Percentiles rank a stretch among this genome's conserved stretches.
phyloP scores from a whole-genome alignment of 2,113 vertebrate genomes.

The Phylloscopus whistleri region DNA sequence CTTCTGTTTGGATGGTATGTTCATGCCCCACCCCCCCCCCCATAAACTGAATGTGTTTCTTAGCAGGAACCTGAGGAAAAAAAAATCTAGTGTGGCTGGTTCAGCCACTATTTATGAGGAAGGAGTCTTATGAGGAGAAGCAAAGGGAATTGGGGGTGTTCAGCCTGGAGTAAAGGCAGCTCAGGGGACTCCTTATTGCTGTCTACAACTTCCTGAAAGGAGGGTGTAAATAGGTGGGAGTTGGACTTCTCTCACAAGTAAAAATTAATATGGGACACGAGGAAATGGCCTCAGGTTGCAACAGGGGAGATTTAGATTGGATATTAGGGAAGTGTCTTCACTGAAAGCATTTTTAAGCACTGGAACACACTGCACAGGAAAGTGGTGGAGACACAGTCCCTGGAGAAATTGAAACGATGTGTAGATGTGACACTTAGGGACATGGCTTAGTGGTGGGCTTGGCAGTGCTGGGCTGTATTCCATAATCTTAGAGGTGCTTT shows the following conservation, averaged over 20 bases:
- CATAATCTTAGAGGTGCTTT: not conserved
- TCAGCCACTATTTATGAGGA: not conserved
- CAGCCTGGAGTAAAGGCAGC: not conserved
- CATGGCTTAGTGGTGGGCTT: not conserved
- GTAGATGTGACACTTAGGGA: not conserved
- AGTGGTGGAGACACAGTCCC: not conserved
- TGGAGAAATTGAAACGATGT: not conserved
- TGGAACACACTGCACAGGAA: not conserved
- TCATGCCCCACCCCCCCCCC: not conserved
- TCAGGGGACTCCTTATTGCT: not conserved
- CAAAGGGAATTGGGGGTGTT: not conserved
- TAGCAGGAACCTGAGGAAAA: not conserved
- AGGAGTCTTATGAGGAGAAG: not conserved
- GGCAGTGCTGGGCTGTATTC: not conserved
- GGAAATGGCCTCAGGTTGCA: not conserved
- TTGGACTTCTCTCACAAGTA: not conserved
- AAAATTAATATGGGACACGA: not conserved
- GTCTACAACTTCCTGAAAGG: not conserved
- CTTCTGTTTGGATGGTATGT: not conserved
- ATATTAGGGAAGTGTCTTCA: not conserved
- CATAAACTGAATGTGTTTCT: not conserved
- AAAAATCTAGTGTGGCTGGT: fast-evolving
- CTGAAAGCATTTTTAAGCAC: not conserved
- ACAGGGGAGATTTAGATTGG: not conserved
- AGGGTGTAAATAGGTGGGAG: not conserved